Evolutionary conservation across 2,888 invertebrate species (phyloP), one percentile per base, ranked within the genome.

Genomic region (Boloria selene): DNA sequence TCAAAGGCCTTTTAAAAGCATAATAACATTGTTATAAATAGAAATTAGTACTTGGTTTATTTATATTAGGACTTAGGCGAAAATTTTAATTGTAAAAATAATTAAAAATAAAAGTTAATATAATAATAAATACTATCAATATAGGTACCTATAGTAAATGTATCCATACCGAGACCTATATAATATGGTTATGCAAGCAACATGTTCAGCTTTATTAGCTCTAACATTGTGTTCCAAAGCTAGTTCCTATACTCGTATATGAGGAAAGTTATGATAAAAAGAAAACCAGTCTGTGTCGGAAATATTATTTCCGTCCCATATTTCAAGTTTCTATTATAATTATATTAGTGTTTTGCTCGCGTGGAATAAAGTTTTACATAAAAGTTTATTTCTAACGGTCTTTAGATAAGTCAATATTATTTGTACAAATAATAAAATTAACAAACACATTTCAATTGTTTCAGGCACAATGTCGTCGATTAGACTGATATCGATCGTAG

Each of bases 391-490:
- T 22, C 44, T 52, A 17, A 7, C 4, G 18, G 14, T 22, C 22
- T 22, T 31, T 31, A 4, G 17, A 44, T 14, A 18, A 10, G 6
- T 44, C 22, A n/a, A 10, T 5, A 26, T 26, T 13, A 22, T 45
- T 13, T 53, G 13, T 45, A 16, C 14, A 44, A 52, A n/a, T 14
- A 14, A 5, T 31, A 44, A 26, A 18, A 59, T 50, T 18, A 16
- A 53, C 26, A 55, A 17, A 16, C 3, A 44, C 56, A 10, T 65
- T 65, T 65, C 53, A 13, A 58, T 72, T 71, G 72, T 72, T 72
- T 17, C 90, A 91, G 90, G 80, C 81, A 86, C 78, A 79, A 91
- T 91, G 90, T 85, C 85, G 83, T 81, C 85, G 78, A 77, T 75
- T 80, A 84, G 81, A 83, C 83, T 82, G 79, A 84, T 77, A 66